phyloP scores from a whole-genome alignment of 2,113 vertebrate species.

The Zosterops lateralis region DNA sequence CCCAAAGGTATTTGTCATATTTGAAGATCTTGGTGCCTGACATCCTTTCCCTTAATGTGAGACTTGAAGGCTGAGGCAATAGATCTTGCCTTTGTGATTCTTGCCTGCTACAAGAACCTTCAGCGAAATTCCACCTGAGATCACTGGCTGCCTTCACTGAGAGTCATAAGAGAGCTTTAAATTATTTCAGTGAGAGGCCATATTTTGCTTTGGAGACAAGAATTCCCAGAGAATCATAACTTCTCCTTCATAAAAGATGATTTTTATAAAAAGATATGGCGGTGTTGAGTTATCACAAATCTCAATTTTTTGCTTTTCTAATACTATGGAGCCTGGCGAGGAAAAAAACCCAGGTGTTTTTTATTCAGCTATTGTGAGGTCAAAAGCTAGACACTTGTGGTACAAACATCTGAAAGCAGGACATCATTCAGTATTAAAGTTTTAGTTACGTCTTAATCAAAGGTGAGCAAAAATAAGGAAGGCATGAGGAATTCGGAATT shows the following conservation, averaged over 20 bases:
- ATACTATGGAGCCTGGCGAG: accelerated
- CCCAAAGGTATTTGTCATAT: background rate
- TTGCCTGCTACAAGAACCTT: background rate
- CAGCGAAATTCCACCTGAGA: background rate
- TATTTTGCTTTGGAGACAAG: background rate
- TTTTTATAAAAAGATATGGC: background rate
- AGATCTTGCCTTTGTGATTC: background rate
- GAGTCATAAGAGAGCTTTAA: background rate
- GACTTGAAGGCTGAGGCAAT: background rate
- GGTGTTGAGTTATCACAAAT: background rate
- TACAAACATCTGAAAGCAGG: background rate
- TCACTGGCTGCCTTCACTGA: background rate
- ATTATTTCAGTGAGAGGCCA: background rate
- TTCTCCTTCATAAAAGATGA: background rate
- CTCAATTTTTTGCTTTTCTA: background rate
- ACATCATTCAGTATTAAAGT: background rate
- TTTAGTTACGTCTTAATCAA: background rate
- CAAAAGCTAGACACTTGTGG: background rate
- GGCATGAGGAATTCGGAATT: background rate
- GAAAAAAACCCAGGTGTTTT: background rate
- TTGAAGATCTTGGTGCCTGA: background rate
- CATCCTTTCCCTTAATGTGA: background rate
- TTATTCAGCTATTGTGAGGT: background rate
- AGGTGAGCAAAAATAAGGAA: background rate
- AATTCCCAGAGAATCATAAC: background rate